Evolutionary conservation across 2,113 vertebrate species (phyloP).

Genomic region (Pseudonaja textilis): DNA sequence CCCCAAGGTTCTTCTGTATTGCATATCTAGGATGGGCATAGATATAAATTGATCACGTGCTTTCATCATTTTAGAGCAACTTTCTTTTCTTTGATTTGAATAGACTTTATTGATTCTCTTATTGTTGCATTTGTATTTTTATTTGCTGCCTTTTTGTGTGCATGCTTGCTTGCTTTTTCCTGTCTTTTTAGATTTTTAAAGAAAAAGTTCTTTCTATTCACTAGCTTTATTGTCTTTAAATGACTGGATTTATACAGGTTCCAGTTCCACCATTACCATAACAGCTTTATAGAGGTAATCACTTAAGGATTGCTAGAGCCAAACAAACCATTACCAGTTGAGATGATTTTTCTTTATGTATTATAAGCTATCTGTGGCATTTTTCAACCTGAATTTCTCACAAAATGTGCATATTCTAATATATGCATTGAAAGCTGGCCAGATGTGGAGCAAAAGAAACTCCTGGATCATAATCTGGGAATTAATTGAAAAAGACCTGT

Average conservation of each 20-base stretch:
- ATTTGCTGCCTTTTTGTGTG: not conserved
- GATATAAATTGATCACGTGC: not conserved
- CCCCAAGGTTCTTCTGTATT: not conserved
- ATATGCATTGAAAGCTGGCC: not conserved
- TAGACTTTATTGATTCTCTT: not conserved
- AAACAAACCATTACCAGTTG: not conserved
- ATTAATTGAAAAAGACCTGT: not conserved
- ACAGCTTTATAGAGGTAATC: not conserved
- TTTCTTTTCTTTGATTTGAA: not conserved
- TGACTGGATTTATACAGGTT: not conserved
- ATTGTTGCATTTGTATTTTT: not conserved
- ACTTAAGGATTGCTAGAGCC: not conserved
- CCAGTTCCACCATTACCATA: not conserved
- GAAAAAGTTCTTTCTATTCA: slow-evolving; percentile 3
- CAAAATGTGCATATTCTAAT: not conserved
- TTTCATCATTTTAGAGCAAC: slow-evolving; percentile 8
- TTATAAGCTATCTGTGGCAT: not conserved
- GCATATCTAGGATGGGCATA: not conserved
- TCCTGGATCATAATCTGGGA: not conserved
- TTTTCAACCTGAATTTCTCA: not conserved
- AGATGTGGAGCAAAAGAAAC: not conserved
- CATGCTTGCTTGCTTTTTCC: slow-evolving; percentile 4
- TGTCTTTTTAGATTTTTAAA: slow-evolving; percentile 6
- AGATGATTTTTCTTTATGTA: not conserved
- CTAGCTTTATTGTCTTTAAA: slow-evolving; percentile 8